Evolutionary conservation across 2,113 vertebrate genomes (phyloP), one percentile per base, ranked within the genome.

Genomic region (Labeo rohita): DNA sequence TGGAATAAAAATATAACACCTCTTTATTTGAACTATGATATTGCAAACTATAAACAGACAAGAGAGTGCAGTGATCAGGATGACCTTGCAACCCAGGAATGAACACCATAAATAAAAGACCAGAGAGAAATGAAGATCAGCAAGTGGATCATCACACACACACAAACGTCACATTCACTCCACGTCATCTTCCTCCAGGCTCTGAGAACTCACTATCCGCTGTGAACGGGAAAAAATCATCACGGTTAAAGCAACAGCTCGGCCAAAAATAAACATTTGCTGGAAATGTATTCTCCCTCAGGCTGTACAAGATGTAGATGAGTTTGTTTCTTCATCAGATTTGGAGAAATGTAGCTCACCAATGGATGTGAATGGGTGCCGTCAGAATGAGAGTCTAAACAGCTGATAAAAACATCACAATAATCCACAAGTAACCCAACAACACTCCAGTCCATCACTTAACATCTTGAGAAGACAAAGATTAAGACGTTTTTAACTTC

Each of bases 131-230:
- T 18, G 34, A 50, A n/a, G 21, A 34, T 2, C 47, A 63, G 34
- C 18, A 43, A 36, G 68, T 4, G 63, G 59, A 7, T 8, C 13
- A 3, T 34, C 59, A 11, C 59, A 63, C 56, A 7, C 15, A 7
- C 18, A 18, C 15, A 18, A 56, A 61, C 9, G 59, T 12, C 6
- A 15, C 7, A 10, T 83, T 96, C 92, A 98, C 93, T 98, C 96
- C 52, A 97, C 94, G 89, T 97, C 97, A 91, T 98, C 97, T 95
- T 98, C 97, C 90, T 95, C 92, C 94, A 98, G 95, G 90, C 95
- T 94, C 89, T 96, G 96, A 84, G 96, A 92, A 91, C 91, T 96
- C 90, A 96, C 91, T 89, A 98, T 95, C 91, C 95, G 94, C 97
- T 98, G 95, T 56, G 94, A 93, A 91, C 89, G 72, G 73, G 83